A percentile compares a stretch with the other conserved stretches of the same genome.
These are phyloP conservation scores for Bradypodion pumilum DNA, from an alignment of 2,797 vertebrate genomes.

Conservation along the genomic window DNA sequence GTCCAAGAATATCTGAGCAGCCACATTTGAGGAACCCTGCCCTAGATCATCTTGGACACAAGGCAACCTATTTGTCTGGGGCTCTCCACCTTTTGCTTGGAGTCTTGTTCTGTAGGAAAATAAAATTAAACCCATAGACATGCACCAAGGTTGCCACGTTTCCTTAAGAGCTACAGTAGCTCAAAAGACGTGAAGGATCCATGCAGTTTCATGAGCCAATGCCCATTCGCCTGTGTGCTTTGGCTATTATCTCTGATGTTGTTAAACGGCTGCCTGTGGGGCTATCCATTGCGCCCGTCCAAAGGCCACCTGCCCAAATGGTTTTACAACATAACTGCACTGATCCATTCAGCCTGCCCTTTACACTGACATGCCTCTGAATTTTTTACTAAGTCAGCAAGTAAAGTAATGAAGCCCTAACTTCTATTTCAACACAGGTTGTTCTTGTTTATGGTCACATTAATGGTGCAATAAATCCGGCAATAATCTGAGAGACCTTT, in stretches of 20 bases:
- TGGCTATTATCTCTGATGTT: conserved; percentile 39
- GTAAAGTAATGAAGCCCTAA: conserved; percentile 57
- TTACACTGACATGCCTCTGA: conserved; percentile 55
- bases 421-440: conserved; percentile 59
- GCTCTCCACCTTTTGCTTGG: not conserved
- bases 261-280: conserved; percentile 46
- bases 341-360: conserved; percentile 64
- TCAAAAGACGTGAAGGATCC: not conserved
- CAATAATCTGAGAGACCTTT: conserved; percentile 20
- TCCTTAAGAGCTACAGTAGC: not conserved
- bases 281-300: conserved; percentile 67
- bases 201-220: conserved; percentile 21
- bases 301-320: conserved; percentile 70
- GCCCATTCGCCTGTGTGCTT: conserved; percentile 20
- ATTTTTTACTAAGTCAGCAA: conserved; percentile 68
- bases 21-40: no score
- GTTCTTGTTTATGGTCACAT: conserved; percentile 65
- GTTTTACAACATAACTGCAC: conserved; percentile 68
- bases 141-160: not conserved
- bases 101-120: not conserved
- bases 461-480: conserved; percentile 65
- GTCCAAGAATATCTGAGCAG: no score
- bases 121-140: not conserved
- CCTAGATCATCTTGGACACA: not conserved
- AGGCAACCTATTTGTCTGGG: not conserved